Base-by-base conservation (phyloP, 1,140 invertebrate genomes). In the Drosophila nikananu region DNA sequence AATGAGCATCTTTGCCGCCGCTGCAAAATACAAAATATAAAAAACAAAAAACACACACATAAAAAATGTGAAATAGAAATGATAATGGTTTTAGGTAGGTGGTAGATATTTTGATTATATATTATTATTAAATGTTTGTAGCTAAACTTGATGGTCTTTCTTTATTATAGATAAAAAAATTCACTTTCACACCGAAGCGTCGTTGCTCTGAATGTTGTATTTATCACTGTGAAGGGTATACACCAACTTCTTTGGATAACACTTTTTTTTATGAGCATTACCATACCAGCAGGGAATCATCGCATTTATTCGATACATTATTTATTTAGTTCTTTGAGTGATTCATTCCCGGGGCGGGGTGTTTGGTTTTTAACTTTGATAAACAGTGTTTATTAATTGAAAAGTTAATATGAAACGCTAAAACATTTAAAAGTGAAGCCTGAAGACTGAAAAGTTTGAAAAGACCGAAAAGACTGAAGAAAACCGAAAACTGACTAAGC, bases 1-100 rank as follows among this genome's bases (percentile, higher is more conserved):
- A 70, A 62, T 84, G 83, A 51, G 86, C 84, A 81, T 89, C 84
- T 75, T 89, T 89, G 86, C 84, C 84, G 62, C 84, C 84, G 60
- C 84, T 89, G 65, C 59, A 83, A 65, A 49, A 49, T 2, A 49
- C 7, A n/a, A 49, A 49, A 17, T 17, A 48, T 1, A 23, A 23
- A 48, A 23, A 6, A 39, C 1, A 27, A 32, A 37, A 51, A 21
- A 30, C 27, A 30, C 30, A 23, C 19, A 37, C 12, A 58, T 21
- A 7, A 30, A 54, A 27, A 55, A 42, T 23, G 10, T 9, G 9
- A 42, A n/a, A 10, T 13, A 12, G n/a, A 37, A 30, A 25, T 17
- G 55, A 27, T n/a, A 60, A 52, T 61, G 30, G 21, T 5, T 35
- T 35, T 27, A 1, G 51, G 30, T 51, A 12, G 21, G 17, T 21